Evolutionary conservation across 2,797 vertebrate genomes (phyloP), one percentile per base, ranked within the genome.

Genomic region (Cetoscarus ocellatus): DNA sequence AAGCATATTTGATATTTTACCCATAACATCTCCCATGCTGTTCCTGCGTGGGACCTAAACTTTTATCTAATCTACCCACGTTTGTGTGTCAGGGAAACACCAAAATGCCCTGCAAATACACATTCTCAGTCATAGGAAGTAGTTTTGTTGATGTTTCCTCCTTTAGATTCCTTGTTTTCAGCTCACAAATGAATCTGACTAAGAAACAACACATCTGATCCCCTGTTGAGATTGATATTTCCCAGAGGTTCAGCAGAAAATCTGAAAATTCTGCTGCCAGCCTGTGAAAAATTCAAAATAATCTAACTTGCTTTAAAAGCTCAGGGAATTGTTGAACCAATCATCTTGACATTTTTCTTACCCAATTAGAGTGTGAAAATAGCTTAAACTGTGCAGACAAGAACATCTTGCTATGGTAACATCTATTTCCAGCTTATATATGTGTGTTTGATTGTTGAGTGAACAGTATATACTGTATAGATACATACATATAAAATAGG

Each of bases 121-220:
- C n/a, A 56, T n/a, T 56, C 27, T 27, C 18, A 44, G n/a, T n/a
- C n/a, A n/a, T n/a, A n/a, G n/a, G 40, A 58, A 52, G 58, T 10
- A 18, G 3, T 51, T 13, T 18, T 18, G 43, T 40, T 40, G 48
- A 13, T 5, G 10, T 62, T 49, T 39, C 53, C 44, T 43, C 18
- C 17, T 6, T 39, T 67, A 17, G 53, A 44, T 48, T 67, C 57
- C 36, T 3, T 52, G 65, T 67, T 63, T 38, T 64, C 59, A 63
- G 40, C 10, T 34, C 0, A 39, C 39, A 76, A 39, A 44, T 63
- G 17, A 39, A 44, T 66, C n/a, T 67, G 42, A 48, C 18, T 50
- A 15, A 50, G 40, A 74, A 63, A 73, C 47, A 57, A 49, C 36
- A 61, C 17, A 52, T 64, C 47, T 27, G 42, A 67, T 43, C 67